A percentile compares a stretch with the other conserved stretches of the same genome.
Conservation (phyloP, 2,888 invertebrate genomes). For the Pyrochroa serraticornis region DNA sequence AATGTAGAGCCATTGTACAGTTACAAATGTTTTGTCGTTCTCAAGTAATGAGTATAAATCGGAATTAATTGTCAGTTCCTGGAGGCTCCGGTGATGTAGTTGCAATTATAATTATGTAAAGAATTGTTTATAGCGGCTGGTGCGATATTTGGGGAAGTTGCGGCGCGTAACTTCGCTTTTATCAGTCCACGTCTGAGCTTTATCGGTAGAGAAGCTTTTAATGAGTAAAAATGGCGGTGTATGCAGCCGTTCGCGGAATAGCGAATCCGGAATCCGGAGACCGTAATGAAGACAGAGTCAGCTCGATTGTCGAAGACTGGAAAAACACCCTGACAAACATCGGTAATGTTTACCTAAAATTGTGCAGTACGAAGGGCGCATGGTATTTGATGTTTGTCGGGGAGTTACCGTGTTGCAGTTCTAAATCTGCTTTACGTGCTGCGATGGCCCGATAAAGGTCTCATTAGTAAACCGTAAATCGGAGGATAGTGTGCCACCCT, state of each 20-base stretch:
- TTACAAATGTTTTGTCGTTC: not conserved
- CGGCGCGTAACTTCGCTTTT: constrained; percentile 10
- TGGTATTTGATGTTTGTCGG: constrained; percentile 50
- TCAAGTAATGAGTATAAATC: not conserved
- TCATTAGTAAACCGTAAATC: constrained; percentile 61
- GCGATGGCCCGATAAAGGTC: constrained; percentile 59
- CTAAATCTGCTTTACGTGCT: constrained; percentile 61
- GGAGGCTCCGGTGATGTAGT: not conserved
- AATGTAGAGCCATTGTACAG: constrained; percentile 8
- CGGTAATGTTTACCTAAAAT: constrained; percentile 26
- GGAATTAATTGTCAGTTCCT: constrained; percentile 2
- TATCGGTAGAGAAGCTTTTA: constrained; percentile 27
- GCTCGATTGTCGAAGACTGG: constrained; percentile 16
- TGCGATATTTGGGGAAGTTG: constrained; percentile 4
- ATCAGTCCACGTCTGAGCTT: constrained; percentile 25
- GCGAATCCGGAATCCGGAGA: constrained; percentile 5
- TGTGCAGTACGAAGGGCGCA: constrained; percentile 26
- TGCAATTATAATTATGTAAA: constrained; percentile 6
- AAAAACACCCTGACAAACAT: constrained; percentile 6
- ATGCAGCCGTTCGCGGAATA: constrained; percentile 19
- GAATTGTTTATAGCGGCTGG: constrained; percentile 1
- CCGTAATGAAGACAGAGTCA: constrained; percentile 24
- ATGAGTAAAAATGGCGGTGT: constrained; percentile 27
- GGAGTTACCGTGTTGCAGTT: constrained; percentile 53
- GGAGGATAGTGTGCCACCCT: constrained; percentile 51